Base-by-base conservation (phyloP, 2,888 invertebrate genomes). In the Papilio elwesi region DNA sequence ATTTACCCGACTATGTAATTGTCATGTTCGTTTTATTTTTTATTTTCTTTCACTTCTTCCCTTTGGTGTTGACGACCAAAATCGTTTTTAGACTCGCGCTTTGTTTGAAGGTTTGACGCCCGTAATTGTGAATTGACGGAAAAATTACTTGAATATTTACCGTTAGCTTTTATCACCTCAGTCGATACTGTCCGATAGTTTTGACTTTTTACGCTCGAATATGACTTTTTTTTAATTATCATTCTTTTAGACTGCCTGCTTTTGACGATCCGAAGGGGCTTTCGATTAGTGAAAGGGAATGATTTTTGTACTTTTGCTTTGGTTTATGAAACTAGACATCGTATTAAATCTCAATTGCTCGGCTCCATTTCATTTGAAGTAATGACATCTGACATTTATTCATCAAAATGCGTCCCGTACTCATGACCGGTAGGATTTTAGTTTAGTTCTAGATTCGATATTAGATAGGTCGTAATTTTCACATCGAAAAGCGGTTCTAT, bases 31-130 rank as follows among this genome's bases (percentile, higher is more conserved):
- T 75, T 80, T 79, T 78, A 78, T 78, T 87, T 85, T 81, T 81
- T 82, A 84, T 83, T 84, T 83, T 82, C 81, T 81, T 84, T 80
- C 81, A 81, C 85, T 87, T 81, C 86, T 86, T 86, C 84, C 86
- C 82, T 90, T 93, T 92, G 91, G 91, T 93, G 90, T 91, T 88
- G 82, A 87, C 92, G 93, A 93, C 93, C 93, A 93, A 93, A 93
- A 93, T 93, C 92, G 93, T 93, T 93, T 93, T 93, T 93, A 89
- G 80, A 78, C 78, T 81, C 85, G 87, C 83, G 84, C 77, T 78
- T 80, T 49, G 26, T 66, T 71, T 52, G 16, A 53, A 47, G 12
- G 69, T 69, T 55, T 59, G 53, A 47, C 68, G 57, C 52, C 47
- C 36, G 55, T 53, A 12, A 63, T 52, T 36, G 36, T 48, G 36